Percentiles rank a stretch among this genome's conserved stretches.
phyloP scores from a whole-genome alignment of 2,113 vertebrate genomes.

The Lates calcarifer region DNA sequence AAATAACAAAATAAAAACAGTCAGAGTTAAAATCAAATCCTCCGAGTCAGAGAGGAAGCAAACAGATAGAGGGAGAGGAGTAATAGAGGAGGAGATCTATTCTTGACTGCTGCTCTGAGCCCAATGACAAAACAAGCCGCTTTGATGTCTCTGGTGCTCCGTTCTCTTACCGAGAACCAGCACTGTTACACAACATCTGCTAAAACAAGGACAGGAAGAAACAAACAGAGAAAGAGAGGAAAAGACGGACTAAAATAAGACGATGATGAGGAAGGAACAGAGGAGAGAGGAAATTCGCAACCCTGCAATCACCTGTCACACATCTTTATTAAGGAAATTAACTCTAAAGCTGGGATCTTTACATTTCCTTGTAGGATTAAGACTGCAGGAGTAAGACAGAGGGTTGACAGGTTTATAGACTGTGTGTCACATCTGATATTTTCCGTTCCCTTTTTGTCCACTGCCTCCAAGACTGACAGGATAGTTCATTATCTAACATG shows the following conservation, averaged over 20 bases:
- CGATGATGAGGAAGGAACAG: constrained; percentile 14
- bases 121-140: constrained; percentile 65
- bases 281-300: constrained; percentile 20
- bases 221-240: constrained; percentile 24
- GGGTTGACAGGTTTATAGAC: background rate
- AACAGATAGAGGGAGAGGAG: constrained; percentile 30
- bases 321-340: background rate
- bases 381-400: background rate
- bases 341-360: background rate
- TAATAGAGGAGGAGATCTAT: constrained; percentile 52
- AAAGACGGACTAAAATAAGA: constrained; percentile 17
- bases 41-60: constrained; percentile 19
- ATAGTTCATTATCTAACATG: background rate
- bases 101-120: constrained; percentile 68
- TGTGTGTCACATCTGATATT: background rate
- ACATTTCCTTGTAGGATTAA: background rate
- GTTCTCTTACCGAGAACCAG: constrained; percentile 41
- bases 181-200: constrained; percentile 70
- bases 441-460: background rate
- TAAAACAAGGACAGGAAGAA: constrained; percentile 42
- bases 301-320: background rate
- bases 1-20: constrained; percentile 8
- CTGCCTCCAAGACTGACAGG: background rate
- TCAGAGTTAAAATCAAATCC: constrained; percentile 35
- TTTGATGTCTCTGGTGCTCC: constrained; percentile 71